These are phyloP conservation scores for Calcarius ornatus DNA, from an alignment of 2,113 vertebrate genomes.

Conservation along the genomic window DNA sequence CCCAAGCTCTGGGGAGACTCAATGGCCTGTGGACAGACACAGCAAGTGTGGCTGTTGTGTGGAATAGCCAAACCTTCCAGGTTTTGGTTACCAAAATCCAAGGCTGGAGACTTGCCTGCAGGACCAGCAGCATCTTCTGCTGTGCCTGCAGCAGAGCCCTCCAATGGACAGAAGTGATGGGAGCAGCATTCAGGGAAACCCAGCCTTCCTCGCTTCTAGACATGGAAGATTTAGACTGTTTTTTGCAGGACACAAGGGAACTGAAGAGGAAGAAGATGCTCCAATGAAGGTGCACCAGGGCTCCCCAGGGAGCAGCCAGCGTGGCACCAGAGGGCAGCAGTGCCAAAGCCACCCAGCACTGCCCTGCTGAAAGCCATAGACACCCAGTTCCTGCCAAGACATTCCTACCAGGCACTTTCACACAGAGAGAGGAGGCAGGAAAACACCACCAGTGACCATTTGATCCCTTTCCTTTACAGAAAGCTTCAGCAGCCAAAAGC, in stretches of 20 bases:
- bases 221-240: fast-evolving
- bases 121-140: neutral
- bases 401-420: neutral
- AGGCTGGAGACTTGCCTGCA: neutral
- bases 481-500: neutral
- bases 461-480: neutral
- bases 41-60: neutral
- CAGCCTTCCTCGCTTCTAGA: neutral
- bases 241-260: neutral
- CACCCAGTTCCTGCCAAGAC: neutral
- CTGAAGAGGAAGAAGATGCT: neutral
- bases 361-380: neutral
- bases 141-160: neutral
- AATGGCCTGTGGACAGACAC: neutral
- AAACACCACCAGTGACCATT: neutral
- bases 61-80: neutral
- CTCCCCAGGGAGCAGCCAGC: fast-evolving
- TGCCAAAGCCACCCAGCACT: neutral
- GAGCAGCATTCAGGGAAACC: neutral
- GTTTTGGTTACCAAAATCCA: neutral
- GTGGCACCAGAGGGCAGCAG: slow-evolving; percentile 45
- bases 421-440: neutral
- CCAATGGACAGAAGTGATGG: neutral
- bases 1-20: neutral
- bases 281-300: neutral